Conservation (phyloP, 2,797 vertebrate species). For the Pogonophryne albipinna region DNA sequence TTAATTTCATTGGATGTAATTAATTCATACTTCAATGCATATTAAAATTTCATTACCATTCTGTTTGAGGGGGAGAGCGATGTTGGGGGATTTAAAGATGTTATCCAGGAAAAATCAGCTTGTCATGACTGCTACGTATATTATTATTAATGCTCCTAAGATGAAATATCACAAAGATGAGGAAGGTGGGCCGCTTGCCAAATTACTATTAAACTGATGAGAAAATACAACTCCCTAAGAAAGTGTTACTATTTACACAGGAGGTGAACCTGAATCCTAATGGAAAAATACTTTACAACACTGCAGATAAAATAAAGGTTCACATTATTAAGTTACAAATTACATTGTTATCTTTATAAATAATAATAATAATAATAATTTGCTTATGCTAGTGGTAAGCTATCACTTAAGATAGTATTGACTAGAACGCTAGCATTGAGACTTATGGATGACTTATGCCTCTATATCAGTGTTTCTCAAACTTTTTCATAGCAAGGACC, state of each 20-base stretch:
- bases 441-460: no score
- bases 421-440: not conserved
- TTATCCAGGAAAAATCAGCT: constrained; percentile 43
- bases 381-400: no score
- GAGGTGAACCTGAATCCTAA: not conserved
- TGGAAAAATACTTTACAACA: not conserved
- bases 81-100: constrained; percentile 46
- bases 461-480: no score
- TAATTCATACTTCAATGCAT: constrained; percentile 63
- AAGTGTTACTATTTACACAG: not conserved
- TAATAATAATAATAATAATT: not conserved
- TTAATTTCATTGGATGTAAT: constrained; percentile 67
- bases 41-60: constrained; percentile 52
- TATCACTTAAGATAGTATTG: no score
- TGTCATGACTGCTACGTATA: constrained; percentile 24
- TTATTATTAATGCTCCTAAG: not conserved
- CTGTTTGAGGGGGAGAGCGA: constrained; percentile 32
- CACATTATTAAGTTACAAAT: not conserved
- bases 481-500: no score
- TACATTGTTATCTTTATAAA: not conserved
- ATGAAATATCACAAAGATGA: not conserved
- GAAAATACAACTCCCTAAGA: not conserved
- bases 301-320: not conserved
- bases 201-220: constrained; percentile 1
- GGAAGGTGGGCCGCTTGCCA: not conserved